Conservation (phyloP, 2,888 invertebrate species). For the Thereva unica region DNA sequence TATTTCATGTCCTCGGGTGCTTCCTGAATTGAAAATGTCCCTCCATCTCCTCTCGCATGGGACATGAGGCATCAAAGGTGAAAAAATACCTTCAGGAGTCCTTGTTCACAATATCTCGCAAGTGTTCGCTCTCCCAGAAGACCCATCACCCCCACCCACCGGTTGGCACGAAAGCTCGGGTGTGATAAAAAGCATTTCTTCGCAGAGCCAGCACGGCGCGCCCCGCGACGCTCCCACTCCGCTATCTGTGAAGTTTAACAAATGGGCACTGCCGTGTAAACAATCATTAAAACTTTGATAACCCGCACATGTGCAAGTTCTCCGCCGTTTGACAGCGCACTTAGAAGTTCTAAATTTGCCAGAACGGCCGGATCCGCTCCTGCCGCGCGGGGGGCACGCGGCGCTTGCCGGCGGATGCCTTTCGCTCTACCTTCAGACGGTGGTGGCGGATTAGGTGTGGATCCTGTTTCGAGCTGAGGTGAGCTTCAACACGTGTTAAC, state of each 20-base stretch:
- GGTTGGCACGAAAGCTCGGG: conserved; percentile 1
- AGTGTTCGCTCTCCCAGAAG: conserved; percentile 16
- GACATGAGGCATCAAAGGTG: not conserved
- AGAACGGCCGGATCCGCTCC: no score
- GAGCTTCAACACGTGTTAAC: no score
- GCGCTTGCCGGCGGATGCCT: no score
- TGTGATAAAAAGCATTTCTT: conserved; percentile 19
- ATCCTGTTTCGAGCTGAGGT: no score
- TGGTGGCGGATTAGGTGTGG: no score
- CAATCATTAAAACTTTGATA: conserved; percentile 39
- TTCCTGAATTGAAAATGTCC: not conserved
- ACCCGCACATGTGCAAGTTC: conserved; percentile 34
- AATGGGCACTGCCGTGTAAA: conserved; percentile 37
- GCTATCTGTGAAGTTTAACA: conserved; percentile 29
- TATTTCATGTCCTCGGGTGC: no score
- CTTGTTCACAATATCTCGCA: conserved; percentile 28
- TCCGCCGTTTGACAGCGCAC: conserved; percentile 8
- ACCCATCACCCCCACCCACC: not conserved
- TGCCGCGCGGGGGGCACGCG: no score
- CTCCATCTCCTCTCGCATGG: not conserved
- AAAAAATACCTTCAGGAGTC: not conserved
- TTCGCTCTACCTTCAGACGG: no score
- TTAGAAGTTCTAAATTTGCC: not conserved
- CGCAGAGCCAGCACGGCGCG: conserved; percentile 1
- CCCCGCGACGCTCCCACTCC: not conserved